Evolutionary conservation across 1,140 invertebrate genomes (phyloP), one percentile per base, ranked within the genome.

Genomic region (Drosophila albomicans): DNA sequence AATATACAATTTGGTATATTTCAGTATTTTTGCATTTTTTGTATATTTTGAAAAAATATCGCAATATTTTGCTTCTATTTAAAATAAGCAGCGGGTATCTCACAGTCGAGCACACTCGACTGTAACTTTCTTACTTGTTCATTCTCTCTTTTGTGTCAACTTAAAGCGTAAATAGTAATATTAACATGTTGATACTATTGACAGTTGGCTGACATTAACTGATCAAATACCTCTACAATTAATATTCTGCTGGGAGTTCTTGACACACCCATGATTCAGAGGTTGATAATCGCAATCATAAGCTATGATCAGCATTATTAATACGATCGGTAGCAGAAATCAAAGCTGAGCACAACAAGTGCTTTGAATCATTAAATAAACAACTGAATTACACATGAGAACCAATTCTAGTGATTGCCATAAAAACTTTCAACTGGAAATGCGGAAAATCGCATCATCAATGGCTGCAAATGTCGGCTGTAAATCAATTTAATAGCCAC

Each of bases 401-500:
- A 45, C 48, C n/a, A 25, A 25, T 25, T 25, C 20, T 25, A 25
- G 20, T 4, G 20, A 25, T 25, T 25, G 25, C 1, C 51, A 54
- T 32, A 75, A 66, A 58, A 28, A 30, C 30, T 54, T 54, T 54
- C 54, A 57, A 59, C 28, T 59, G 57, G 25, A 59, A 59, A 70
- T 58, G 32, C 64, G 57, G 65, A 48, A 81, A 81, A 54, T 45
- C 41, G 52, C 62, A 46, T 69, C 68, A 62, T 30, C 30, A 56
- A 48, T 73, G 38, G 57, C 52, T 41, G 52, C 65, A 68, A 66
- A 68, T 75, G 57, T 28, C 65, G 66, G 32, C 46, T 59, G 75
- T 86, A 76, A 79, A 64, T 86, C 82, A 87, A 73, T 86, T 82
- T 79, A 61, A 87, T 87, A 51, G 79, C 63, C 54, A 64, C 65